These are phyloP conservation scores for Agrochola litura DNA, from an alignment of 2,888 invertebrate species.

Conservation along the genomic window DNA sequence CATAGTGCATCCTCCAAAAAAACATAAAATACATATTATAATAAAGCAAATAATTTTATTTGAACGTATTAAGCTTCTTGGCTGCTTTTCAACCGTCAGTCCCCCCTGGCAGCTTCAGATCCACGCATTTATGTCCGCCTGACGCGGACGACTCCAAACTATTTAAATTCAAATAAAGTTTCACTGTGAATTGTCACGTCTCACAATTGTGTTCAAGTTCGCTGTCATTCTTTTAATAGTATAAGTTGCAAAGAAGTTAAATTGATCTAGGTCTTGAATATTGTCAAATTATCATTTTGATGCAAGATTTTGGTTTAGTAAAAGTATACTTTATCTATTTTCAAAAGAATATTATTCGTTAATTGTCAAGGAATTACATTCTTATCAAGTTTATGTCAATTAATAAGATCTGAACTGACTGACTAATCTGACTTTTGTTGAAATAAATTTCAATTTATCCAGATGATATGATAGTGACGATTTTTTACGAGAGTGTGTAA, in stretches of 20 bases:
- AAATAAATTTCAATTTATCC: background rate
- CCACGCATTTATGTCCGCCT: conserved; percentile 67
- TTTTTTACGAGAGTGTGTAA: background rate
- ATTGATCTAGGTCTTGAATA: conserved; percentile 20
- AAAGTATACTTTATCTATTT: background rate
- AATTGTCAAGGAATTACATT: background rate
- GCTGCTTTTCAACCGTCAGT: conserved; percentile 70
- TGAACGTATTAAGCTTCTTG: conserved; percentile 69
- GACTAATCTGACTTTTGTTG: too few relatives aligned
- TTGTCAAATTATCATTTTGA: background rate
- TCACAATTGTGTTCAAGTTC: conserved; percentile 48
- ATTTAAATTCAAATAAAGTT: conserved; percentile 73
- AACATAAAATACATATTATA: conserved; percentile 16
- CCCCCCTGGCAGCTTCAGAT: conserved; percentile 54
- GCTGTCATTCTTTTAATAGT: conserved; percentile 44
- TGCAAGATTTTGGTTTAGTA: background rate
- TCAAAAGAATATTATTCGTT: background rate
- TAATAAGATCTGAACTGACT: too few relatives aligned
- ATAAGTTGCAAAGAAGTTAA: conserved; percentile 35
- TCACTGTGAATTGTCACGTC: conserved; percentile 57
- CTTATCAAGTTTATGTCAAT: background rate
- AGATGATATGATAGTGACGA: background rate
- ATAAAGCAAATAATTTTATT: conserved; percentile 36
- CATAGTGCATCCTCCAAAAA: background rate
- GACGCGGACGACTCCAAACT: conserved; percentile 68